phyloP scores from a whole-genome alignment of 2,113 vertebrate species.

The Nibea albiflora region DNA sequence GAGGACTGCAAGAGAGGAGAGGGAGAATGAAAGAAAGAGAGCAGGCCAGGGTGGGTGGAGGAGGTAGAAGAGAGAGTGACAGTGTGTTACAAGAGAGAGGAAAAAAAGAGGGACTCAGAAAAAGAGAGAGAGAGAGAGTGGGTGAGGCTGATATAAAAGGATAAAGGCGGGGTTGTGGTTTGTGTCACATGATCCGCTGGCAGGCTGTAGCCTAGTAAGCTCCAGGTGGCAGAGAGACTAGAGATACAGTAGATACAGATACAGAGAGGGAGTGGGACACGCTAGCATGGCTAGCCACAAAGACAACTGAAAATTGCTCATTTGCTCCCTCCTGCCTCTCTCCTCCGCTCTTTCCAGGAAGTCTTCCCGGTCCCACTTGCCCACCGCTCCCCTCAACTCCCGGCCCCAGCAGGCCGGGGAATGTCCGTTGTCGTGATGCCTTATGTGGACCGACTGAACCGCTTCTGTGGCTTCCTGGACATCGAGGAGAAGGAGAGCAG shows the following conservation, averaged over 20 bases:
- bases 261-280: slow-evolving; percentile 38
- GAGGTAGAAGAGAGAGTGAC: slow-evolving; percentile 59
- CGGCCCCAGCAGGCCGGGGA: slow-evolving; percentile 85
- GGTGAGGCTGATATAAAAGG: slow-evolving; percentile 72
- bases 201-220: slow-evolving; percentile 66
- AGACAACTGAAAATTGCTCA: slow-evolving; percentile 51
- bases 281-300: slow-evolving; percentile 32
- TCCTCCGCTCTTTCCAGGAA: slow-evolving; percentile 41
- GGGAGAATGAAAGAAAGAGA: slow-evolving; percentile 23
- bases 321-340: slow-evolving; percentile 32
- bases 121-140: slow-evolving; percentile 41
- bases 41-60: slow-evolving; percentile 38
- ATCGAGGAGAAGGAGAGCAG: slow-evolving; percentile 98
- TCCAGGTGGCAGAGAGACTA: slow-evolving; percentile 71
- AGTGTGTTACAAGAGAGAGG: slow-evolving; percentile 55
- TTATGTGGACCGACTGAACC: slow-evolving; percentile 99
- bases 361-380: slow-evolving; percentile 29
- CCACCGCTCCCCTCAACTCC: slow-evolving; percentile 52
- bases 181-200: slow-evolving; percentile 74
- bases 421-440: slow-evolving; percentile 95
- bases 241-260: slow-evolving; percentile 51
- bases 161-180: slow-evolving; percentile 74
- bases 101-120: background rate
- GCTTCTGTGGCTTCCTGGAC: slow-evolving; percentile 98
- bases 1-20: slow-evolving; percentile 34